Base-by-base conservation (phyloP, 2,797 vertebrate genomes). In the Fistularia commersonii region DNA sequence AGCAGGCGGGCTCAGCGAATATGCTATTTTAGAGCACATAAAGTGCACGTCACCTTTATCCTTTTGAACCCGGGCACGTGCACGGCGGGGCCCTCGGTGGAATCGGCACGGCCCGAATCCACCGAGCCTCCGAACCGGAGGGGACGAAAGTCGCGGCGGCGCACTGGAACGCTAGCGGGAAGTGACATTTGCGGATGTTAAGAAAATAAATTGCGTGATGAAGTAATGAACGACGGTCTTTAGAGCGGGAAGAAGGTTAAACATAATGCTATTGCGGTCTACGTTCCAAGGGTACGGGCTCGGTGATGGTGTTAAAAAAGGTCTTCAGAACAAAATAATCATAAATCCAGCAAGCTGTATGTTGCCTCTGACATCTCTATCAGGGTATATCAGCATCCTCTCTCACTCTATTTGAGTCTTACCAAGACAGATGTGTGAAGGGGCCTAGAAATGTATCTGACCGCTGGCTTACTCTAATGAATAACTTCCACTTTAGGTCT, bases 351-450 rank as follows among this genome's bases (percentile, higher is more conserved):
- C 91, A 89, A 90, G 93, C 93, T 90, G 93, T 92, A 94, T 92
- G 93, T 97, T 95, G 95, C 93, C 89, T 63, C 91, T 98, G 97
- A 95, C 97, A 94, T 95, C 94, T 96, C 95, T 98, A 99, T 99
- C 96, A 96, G 92, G 94, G 93, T 92, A 95, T 93, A 99, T 97
- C 95, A 98, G 95, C 94, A 94, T 95, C 94, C 93, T 93, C 95
- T 93, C 93, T 94, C 92, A 94, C 93, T 94, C 91, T 84, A 91
- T 92, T 93, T 91, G 88, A 90, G 92, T 91, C 89, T 92, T 93
- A 94, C 94, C 90, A 97, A 98, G 97, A 99, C 96, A 95, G 95
- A 99, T 99, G 96, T 93, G 92, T 91, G 93, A 96, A 94, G 95
- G 90, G 92, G 93, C 94, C 93, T 95, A 92, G 94, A 95, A 97